These are phyloP conservation scores for Tachina grossa DNA, from an alignment of 2,888 invertebrate genomes.

Conservation along the genomic window DNA sequence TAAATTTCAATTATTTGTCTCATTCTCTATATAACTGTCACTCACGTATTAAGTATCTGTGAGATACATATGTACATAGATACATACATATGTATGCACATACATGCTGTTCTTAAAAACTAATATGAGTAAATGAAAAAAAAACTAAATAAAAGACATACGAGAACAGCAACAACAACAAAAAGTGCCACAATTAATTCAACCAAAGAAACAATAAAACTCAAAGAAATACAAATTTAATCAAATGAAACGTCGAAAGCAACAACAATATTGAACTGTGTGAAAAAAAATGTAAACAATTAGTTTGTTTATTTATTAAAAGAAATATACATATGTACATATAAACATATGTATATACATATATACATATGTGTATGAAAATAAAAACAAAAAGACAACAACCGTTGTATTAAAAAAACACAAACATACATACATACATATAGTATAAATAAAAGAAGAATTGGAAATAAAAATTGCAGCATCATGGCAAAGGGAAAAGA, in stretches of 20 bases:
- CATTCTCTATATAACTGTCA: conserved; percentile 44
- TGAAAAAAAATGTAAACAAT: conserved; percentile 46
- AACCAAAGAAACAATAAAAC: conserved; percentile 28
- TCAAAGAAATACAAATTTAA: neutral
- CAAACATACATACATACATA: no score
- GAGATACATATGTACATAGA: conserved; percentile 34
- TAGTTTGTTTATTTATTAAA: conserved; percentile 46
- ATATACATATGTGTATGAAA: no score
- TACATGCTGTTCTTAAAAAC: neutral
- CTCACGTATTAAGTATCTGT: conserved; percentile 52
- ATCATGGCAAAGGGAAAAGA: no score
- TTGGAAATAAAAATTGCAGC: no score
- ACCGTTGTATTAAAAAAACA: no score
- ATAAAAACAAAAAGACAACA: no score
- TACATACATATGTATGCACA: no score
- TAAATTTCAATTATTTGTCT: conserved; percentile 65
- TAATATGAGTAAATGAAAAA: neutral
- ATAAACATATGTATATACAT: neutral
- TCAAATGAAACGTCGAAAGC: conserved; percentile 10
- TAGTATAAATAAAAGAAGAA: no score
- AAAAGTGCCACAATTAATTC: conserved; percentile 17
- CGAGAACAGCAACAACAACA: conserved; percentile 12
- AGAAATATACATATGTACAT: neutral
- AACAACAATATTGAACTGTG: conserved; percentile 28
- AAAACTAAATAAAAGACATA: neutral